Conservation (phyloP, 2,797 vertebrate species). For the Otolemur crassicaudatus region DNA sequence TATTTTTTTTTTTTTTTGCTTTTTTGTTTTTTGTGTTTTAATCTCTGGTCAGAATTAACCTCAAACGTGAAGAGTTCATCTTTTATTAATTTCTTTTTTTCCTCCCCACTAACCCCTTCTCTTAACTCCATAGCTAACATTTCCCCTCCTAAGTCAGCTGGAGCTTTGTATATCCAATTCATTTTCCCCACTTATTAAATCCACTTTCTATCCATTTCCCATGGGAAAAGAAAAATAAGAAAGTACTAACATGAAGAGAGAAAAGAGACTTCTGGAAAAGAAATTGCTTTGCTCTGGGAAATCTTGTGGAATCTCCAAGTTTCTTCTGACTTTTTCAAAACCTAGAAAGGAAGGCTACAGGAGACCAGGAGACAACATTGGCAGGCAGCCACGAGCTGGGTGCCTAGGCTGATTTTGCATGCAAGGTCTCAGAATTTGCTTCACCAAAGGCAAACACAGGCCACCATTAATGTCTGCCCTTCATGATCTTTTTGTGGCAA, state of each 20-base stretch:
- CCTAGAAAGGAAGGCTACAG: neutral
- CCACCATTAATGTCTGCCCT: neutral
- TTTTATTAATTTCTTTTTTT: neutral
- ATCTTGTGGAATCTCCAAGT: constrained; percentile 12
- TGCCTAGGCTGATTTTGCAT: neutral
- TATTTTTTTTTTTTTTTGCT: neutral
- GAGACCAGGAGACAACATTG: neutral
- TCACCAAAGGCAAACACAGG: neutral
- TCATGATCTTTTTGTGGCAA: neutral
- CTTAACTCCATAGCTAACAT: neutral
- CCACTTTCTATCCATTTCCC: neutral
- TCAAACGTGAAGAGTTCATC: neutral
- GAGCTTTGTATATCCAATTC: neutral
- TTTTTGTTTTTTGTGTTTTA: neutral
- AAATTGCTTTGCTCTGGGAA: constrained; percentile 12
- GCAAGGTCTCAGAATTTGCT: constrained; percentile 16
- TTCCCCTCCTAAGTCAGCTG: neutral
- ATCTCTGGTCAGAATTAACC: constrained; percentile 12
- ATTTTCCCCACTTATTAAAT: neutral
- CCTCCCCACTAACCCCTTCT: fast-evolving
- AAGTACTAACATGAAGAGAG: neutral
- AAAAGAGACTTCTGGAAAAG: neutral
- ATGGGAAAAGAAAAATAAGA: neutral
- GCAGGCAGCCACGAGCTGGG: neutral
- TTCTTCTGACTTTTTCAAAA: neutral